phyloP scores from a whole-genome alignment of 2,888 invertebrate species.

The Operophtera brumata region DNA sequence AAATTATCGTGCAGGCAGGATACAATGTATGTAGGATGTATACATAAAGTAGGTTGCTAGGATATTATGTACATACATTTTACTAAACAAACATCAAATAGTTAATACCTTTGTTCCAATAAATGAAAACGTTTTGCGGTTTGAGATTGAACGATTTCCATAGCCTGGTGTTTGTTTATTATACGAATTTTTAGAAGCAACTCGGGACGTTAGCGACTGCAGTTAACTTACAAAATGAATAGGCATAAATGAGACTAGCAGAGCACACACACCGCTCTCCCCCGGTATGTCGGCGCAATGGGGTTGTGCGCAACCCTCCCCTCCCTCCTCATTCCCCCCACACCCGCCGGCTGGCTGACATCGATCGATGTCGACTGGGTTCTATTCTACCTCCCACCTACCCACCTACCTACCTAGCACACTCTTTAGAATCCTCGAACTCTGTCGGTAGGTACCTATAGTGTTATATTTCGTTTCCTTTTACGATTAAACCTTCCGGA shows the following conservation, averaged over 20 bases:
- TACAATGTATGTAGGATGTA: not conserved
- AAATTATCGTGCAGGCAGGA: not conserved
- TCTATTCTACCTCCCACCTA: conserved; percentile 31
- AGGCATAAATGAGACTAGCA: conserved; percentile 36
- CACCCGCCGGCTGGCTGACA: conserved; percentile 50
- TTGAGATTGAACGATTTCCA: conserved; percentile 33
- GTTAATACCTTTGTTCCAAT: conserved; percentile 35
- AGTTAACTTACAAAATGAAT: conserved; percentile 36
- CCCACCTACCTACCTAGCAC: conserved; percentile 25
- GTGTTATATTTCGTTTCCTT: not conserved
- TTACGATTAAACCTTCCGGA: not conserved
- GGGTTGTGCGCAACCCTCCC: conserved; percentile 55
- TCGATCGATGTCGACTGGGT: conserved; percentile 59
- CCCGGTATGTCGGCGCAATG: conserved; percentile 54
- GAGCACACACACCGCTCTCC: conserved; percentile 24
- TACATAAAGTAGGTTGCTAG: conserved; percentile 1
- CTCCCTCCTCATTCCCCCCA: conserved; percentile 47
- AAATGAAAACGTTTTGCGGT: conserved; percentile 29
- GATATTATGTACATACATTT: conserved; percentile 12
- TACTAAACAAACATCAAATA: conserved; percentile 16
- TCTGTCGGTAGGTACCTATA: not conserved
- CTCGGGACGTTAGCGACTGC: conserved; percentile 23
- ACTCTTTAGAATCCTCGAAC: conserved; percentile 17
- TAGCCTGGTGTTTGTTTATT: conserved; percentile 9
- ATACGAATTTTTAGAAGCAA: not conserved